Percentiles rank a stretch among this genome's conserved stretches.
Conservation (phyloP, 2,113 vertebrate species). For the Cygnus buccinator region DNA sequence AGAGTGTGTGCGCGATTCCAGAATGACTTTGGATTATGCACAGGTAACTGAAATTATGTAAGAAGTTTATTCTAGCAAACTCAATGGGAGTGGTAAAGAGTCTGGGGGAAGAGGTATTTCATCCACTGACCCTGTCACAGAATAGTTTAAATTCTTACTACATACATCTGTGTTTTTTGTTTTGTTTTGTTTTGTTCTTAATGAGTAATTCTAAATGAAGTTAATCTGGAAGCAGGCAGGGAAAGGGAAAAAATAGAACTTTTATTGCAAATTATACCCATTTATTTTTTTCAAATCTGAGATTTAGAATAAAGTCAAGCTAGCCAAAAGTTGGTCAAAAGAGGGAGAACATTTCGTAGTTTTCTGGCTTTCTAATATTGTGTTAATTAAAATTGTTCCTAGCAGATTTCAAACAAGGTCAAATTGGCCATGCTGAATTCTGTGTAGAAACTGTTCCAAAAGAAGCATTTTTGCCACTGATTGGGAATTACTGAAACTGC, state of each 20-base stretch:
- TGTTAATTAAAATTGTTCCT: background rate
- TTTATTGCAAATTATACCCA: background rate
- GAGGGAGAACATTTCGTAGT: background rate
- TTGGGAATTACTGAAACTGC: background rate
- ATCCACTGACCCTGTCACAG: background rate
- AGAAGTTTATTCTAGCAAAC: background rate
- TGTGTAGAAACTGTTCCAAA: slow-evolving; percentile 29
- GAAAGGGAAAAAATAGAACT: background rate
- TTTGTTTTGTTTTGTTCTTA: background rate
- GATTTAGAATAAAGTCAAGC: background rate
- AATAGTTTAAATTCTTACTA: background rate
- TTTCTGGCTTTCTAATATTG: background rate
- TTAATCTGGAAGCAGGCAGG: background rate
- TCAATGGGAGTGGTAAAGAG: background rate
- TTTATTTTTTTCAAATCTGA: background rate
- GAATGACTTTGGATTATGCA: background rate
- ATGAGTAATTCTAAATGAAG: background rate
- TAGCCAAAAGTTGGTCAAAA: background rate
- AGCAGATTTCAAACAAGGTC: slow-evolving; percentile 24
- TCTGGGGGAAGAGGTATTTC: background rate
- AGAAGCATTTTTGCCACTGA: background rate
- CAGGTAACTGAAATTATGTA: background rate
- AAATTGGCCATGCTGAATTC: background rate
- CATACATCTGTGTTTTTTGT: background rate
- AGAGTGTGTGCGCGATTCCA: background rate